Evolutionary conservation across 2,113 vertebrate species (phyloP), one percentile per base, ranked within the genome.

Genomic region (Mola mola): DNA sequence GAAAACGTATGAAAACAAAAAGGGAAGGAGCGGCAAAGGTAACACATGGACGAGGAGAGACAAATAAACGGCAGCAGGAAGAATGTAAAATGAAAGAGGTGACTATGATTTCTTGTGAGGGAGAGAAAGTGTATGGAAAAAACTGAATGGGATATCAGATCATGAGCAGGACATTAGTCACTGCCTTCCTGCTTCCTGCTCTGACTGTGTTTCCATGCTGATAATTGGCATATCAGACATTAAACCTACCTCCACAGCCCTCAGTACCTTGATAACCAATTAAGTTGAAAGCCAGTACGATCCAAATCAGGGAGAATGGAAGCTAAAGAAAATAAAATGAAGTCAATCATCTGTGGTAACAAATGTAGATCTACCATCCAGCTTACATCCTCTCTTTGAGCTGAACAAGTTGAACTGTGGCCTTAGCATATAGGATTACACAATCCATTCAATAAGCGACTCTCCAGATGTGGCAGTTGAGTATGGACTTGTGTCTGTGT

Each of bases 151-250:
- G 44, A 79, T 79, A 79, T 82, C 71, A 82, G 58, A 84, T 87
- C 83, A 84, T 86, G 85, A 86, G 77, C 76, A 40, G 50, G 83
- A 65, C 58, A 86, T 84, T 85, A 79, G 81, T 87, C 87, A 87
- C 67, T 83, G 87, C 71, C 76, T 83, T 82, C 78, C 75, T 70
- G 63, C 83, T 77, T 83, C 79, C 75, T 79, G 66, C 78, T 87
- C 67, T 86, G 85, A 86, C 63, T 64, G 65, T 78, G 85, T 89
- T 86, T 85, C 83, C 72, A 86, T 86, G 81, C 75, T 8, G 66
- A 89, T 77, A 80, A 83, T 82, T 87, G 82, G 60, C 84, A 88
- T 88, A 82, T 78, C 71, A 85, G 60, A 79, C 74, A 68, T 81
- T 78, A 86, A 86, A 79, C 75, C 75, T 65, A 41, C 71, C 74